Evolutionary conservation across 2,797 vertebrate genomes (phyloP), one percentile per base, ranked within the genome.

Genomic region (Heteromormyrus szaboi): DNA sequence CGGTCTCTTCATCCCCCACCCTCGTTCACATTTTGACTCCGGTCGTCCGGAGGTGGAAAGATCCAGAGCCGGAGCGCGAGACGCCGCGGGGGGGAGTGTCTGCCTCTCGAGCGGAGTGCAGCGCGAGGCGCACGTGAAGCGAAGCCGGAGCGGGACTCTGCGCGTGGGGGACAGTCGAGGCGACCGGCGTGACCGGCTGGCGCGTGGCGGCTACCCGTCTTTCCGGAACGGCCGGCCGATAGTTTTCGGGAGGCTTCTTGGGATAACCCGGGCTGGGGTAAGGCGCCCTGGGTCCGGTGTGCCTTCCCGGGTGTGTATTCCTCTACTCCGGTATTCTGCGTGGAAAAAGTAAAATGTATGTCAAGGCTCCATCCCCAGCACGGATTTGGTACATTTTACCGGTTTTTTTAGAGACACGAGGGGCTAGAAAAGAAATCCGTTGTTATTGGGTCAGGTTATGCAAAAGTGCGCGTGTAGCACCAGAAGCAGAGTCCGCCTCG

Each of bases 81-180:
- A 33, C n/a, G 7, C 68, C 56, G 51, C 50, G 59, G 62, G 88
- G 91, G 91, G 91, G 91, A 81, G 92, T 92, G 92, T 91, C 89
- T 90, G 56, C 53, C 29, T 53, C 56, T 25, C 2, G 29, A 72
- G 29, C 89, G n/a, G 25, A 68, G 88, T 62, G 85, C 85, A 46
- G 83, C 90, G 90, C 89, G 89, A 88, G 89, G 89, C 90, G 88
- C 87, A 89, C 41, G 89, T 91, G 90, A 91, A 89, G 86, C 85
- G 72, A 89, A 84, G 85, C 76, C 89, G 88, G 89, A 41, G 81
- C 79, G 1, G 6, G 8, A 46, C 19, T 50, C 7, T 11, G 46
- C 46, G 46, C 46, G 19, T 25, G 81, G n/a, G 44, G 44, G 5
- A 44, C 46, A 9, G 50, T 51, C 17, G 50, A 85, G 51, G 53